Conservation (phyloP, 2,797 vertebrate genomes). For the Phoebastria nigripes region DNA sequence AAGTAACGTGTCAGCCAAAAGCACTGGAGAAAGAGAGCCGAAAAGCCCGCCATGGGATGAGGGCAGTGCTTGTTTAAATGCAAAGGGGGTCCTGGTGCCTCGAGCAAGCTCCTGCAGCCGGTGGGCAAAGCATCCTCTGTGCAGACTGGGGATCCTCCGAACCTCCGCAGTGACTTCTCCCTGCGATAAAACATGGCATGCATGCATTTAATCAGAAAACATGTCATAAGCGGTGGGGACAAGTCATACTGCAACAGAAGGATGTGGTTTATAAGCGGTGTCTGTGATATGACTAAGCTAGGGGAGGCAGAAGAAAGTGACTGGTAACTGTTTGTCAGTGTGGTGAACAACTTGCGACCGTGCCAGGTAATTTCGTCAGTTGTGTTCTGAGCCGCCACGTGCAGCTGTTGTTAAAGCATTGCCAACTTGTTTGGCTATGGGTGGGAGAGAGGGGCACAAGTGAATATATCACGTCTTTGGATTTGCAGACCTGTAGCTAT, state of each 20-base stretch:
- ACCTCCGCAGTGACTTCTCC: rapidly evolving
- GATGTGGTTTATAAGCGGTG: constrained; percentile 34
- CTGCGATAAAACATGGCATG: rapidly evolving
- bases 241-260: constrained; percentile 29
- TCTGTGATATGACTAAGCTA: constrained; percentile 19
- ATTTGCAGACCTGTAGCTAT: not conserved
- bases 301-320: constrained; percentile 43
- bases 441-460: constrained; percentile 8
- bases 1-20: not conserved
- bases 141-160: not conserved
- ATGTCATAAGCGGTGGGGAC: not conserved
- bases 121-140: not conserved
- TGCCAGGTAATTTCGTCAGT: constrained; percentile 11
- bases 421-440: not conserved
- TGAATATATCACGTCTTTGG: not conserved
- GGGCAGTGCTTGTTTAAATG: not conserved
- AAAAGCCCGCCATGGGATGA: not conserved
- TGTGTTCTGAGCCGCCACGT: not conserved
- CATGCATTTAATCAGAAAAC: not conserved
- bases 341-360: not conserved
- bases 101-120: not conserved
- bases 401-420: not conserved
- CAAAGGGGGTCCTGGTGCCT: not conserved
- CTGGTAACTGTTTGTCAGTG: constrained; percentile 36
- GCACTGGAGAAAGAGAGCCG: not conserved